These are phyloP conservation scores for Drosophila lacteicornis DNA, from an alignment of 1,140 invertebrate genomes.

Conservation along the genomic window DNA sequence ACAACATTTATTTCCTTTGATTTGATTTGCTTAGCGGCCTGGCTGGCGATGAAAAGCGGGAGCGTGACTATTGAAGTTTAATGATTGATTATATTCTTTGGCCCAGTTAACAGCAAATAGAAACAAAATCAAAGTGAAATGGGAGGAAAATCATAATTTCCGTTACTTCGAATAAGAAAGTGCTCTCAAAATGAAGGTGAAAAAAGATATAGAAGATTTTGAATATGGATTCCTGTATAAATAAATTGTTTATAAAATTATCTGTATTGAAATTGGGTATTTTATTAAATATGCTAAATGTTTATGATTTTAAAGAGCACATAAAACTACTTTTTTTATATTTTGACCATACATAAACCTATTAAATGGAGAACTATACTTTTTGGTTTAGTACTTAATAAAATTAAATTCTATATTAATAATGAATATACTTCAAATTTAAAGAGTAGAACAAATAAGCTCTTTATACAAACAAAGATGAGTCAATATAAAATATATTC, in stretches of 20 bases:
- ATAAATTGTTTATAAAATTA: not conserved
- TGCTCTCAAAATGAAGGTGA: not conserved
- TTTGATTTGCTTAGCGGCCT: constrained; percentile 56
- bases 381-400: no score
- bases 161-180: not conserved
- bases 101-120: constrained; percentile 41
- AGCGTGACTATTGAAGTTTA: constrained; percentile 60
- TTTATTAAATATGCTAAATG: not conserved
- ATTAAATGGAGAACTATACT: not conserved
- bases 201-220: not conserved
- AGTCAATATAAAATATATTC: constrained; percentile 8
- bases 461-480: not conserved
- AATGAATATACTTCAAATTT: not conserved
- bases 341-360: not conserved
- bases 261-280: no score
- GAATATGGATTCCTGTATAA: not conserved
- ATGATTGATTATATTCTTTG: constrained; percentile 67
- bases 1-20: constrained; percentile 56
- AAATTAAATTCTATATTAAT: no score
- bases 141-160: not conserved
- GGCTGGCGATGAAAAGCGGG: not conserved
- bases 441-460: constrained; percentile 2
- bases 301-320: not conserved
- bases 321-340: not conserved
- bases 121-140: constrained; percentile 5